Conservation (phyloP, 1,140 invertebrate genomes). For the Brachionus rotundiformis region DNA sequence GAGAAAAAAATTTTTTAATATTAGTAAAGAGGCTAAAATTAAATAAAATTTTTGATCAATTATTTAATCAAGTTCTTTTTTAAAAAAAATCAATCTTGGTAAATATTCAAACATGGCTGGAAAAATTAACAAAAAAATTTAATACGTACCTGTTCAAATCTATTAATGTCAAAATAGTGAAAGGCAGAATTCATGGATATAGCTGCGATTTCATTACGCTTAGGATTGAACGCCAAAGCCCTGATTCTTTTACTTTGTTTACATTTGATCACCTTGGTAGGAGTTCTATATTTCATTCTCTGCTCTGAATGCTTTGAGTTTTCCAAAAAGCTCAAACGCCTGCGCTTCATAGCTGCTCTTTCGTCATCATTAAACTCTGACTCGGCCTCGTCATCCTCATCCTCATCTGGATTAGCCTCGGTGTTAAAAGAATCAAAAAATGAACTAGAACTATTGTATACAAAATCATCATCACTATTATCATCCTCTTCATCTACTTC, state of each 20-base stretch:
- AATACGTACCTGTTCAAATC: constrained; percentile 75
- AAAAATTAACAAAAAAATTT: not conserved
- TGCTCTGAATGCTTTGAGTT: constrained; percentile 5
- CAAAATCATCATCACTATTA: constrained; percentile 53
- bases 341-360: not conserved
- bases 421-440: constrained; percentile 21
- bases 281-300: constrained; percentile 66
- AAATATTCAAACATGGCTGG: too few relatives aligned
- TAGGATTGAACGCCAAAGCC: constrained; percentile 80
- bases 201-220: constrained; percentile 76
- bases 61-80: too few relatives aligned
- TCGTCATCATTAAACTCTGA: constrained; percentile 55
- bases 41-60: too few relatives aligned
- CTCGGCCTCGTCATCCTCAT: constrained; percentile 56
- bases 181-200: constrained; percentile 83
- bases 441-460: constrained; percentile 45
- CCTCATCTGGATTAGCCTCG: constrained; percentile 52
- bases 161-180: constrained; percentile 87
- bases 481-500: constrained; percentile 51
- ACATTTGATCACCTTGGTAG: constrained; percentile 76
- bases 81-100: too few relatives aligned
- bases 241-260: constrained; percentile 74
- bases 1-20: too few relatives aligned
- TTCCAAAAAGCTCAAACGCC: not conserved
- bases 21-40: too few relatives aligned